A percentile compares a stretch with the other conserved stretches of the same genome.
These are phyloP conservation scores for Gadus macrocephalus DNA, from an alignment of 2,113 vertebrate genomes.

Conservation along the genomic window DNA sequence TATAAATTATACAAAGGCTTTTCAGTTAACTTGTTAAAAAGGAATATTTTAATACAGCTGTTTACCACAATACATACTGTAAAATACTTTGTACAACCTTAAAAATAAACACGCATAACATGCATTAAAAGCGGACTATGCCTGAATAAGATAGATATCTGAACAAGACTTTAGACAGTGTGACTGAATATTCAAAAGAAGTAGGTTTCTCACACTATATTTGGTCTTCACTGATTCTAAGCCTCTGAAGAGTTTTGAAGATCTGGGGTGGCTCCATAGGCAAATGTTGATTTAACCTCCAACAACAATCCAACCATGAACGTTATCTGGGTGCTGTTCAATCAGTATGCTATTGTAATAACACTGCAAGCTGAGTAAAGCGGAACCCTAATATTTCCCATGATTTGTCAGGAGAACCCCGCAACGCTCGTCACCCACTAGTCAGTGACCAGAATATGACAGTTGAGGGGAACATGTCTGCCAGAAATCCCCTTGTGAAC, in stretches of 20 bases:
- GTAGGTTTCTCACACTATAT: conserved; percentile 19
- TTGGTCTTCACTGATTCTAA: conserved; percentile 21
- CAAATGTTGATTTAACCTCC: too few species aligned
- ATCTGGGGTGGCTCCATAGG: too few species aligned
- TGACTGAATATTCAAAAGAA: not conserved
- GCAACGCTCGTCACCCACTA: too few species aligned
- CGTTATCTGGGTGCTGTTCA: too few species aligned
- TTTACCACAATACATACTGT: conserved; percentile 63
- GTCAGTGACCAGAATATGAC: too few species aligned
- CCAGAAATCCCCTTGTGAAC: conserved; percentile 14
- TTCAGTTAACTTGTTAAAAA: conserved; percentile 43
- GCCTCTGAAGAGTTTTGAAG: not conserved
- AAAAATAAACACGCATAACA: conserved; percentile 52
- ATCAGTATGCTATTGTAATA: too few species aligned
- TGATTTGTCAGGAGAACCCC: too few species aligned
- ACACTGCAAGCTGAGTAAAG: too few species aligned
- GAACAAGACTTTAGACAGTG: conserved; percentile 35
- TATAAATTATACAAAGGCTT: not conserved
- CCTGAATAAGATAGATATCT: conserved; percentile 28
- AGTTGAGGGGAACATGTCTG: not conserved
- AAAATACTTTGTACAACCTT: conserved; percentile 42
- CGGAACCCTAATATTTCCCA: too few species aligned
- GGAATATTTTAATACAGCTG: conserved; percentile 59
- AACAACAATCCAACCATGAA: too few species aligned
- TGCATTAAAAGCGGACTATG: conserved; percentile 28